Evolutionary conservation across 2,888 invertebrate genomes (phyloP).

Genomic region (Aleiodes testaceus): DNA sequence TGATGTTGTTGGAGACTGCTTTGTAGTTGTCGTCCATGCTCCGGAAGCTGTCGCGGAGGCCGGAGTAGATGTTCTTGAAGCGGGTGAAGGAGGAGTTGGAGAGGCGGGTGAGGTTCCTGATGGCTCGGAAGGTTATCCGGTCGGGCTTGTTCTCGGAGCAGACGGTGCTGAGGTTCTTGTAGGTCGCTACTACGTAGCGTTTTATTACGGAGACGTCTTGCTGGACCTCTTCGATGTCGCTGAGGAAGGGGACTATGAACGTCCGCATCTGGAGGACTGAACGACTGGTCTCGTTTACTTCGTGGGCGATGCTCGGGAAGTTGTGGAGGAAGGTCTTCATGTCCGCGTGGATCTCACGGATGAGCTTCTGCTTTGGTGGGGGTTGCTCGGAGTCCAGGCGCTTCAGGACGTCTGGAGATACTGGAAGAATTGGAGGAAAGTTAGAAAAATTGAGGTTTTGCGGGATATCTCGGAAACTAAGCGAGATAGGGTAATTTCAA

Average conservation of each 20-base stretch:
- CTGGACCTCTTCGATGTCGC: not conserved
- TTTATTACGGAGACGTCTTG: not conserved
- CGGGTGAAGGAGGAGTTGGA: no score
- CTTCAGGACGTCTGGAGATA: no score
- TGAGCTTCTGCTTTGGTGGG: not conserved
- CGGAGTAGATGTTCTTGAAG: no score
- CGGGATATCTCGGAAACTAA: no score
- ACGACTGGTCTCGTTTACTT: not conserved
- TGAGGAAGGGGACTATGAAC: not conserved
- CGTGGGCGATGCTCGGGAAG: not conserved
- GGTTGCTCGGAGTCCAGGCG: no score
- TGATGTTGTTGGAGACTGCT: no score
- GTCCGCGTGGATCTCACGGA: slow-evolving; percentile 6
- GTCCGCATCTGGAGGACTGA: not conserved
- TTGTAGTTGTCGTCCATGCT: no score
- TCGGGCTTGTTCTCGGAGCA: not conserved
- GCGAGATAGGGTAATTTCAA: no score
- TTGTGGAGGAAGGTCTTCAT: slow-evolving; percentile 2
- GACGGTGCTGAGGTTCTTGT: not conserved
- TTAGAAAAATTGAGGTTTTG: no score
- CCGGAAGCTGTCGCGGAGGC: no score
- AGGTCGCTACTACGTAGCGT: not conserved
- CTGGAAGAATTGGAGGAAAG: no score
- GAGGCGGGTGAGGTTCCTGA: not conserved
- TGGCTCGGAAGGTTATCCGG: not conserved